phyloP scores from a whole-genome alignment of 2,113 vertebrate species.

The Cathartes aura region DNA sequence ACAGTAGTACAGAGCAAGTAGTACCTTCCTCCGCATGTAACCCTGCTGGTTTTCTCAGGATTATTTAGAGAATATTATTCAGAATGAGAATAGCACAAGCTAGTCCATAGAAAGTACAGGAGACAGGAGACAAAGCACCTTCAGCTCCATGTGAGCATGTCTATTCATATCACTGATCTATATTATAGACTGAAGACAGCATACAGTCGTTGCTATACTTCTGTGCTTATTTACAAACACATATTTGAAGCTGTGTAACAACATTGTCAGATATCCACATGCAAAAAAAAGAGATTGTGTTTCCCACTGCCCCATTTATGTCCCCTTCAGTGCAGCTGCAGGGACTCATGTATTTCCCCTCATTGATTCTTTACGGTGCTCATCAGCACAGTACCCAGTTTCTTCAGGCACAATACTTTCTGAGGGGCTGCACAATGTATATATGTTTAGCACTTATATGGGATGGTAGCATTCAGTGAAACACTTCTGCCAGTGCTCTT shows the following conservation, averaged over 20 bases:
- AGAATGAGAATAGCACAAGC: background rate
- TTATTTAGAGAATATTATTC: background rate
- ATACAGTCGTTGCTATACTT: rapidly evolving
- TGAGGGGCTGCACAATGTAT: too few relatives aligned
- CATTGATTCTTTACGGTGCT: rapidly evolving
- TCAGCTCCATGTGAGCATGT: rapidly evolving
- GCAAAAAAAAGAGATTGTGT: background rate
- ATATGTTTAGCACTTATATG: rapidly evolving
- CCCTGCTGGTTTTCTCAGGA: background rate
- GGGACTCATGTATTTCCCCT: background rate
- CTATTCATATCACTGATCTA: background rate
- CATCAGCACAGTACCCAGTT: background rate
- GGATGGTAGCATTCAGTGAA: background rate
- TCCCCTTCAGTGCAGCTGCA: background rate
- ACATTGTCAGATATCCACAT: rapidly evolving
- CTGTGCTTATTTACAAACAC: background rate
- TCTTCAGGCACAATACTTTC: background rate
- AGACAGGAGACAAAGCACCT: background rate
- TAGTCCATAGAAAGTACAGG: background rate
- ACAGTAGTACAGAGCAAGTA: background rate
- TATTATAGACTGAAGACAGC: background rate
- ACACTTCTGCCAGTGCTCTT: background rate
- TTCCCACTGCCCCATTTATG: background rate
- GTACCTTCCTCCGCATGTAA: background rate
- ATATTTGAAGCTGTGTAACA: background rate